A percentile compares a stretch with the other conserved stretches of the same genome.
Conservation (phyloP, 2,888 invertebrate genomes). For the Germaria angustata region DNA sequence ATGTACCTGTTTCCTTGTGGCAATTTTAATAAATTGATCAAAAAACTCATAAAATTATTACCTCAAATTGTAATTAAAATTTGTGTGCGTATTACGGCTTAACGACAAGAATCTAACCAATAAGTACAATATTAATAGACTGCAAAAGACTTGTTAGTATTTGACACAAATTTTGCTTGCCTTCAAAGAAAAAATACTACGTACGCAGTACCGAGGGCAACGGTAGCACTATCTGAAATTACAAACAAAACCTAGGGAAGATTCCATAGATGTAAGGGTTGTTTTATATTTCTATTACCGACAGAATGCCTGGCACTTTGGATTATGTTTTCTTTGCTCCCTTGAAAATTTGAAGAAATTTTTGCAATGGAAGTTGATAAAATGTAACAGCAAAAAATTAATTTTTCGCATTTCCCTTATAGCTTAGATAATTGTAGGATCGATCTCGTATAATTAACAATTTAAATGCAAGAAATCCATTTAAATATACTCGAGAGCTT, state of each 20-base stretch:
- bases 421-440: neutral
- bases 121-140: conserved; percentile 13
- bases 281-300: no score
- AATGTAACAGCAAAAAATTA: no score
- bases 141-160: conserved; percentile 27
- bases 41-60: conserved; percentile 6
- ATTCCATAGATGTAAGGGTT: no score
- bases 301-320: no score
- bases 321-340: no score
- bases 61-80: conserved; percentile 16
- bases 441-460: conserved; percentile 14
- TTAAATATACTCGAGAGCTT: neutral
- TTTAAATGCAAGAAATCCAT: neutral
- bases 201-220: neutral
- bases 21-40: conserved; percentile 9
- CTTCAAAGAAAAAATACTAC: neutral
- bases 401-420: no score
- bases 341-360: no score
- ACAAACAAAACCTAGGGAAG: no score
- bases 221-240: no score
- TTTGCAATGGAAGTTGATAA: no score
- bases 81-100: conserved; percentile 4
- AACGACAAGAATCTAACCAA: neutral
- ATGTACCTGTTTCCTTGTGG: conserved; percentile 31
- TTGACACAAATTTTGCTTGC: conserved; percentile 51